Percentiles rank a stretch among this genome's conserved stretches.
phyloP scores from a whole-genome alignment of 2,113 vertebrate species.

The Amblyopsis rosae region DNA sequence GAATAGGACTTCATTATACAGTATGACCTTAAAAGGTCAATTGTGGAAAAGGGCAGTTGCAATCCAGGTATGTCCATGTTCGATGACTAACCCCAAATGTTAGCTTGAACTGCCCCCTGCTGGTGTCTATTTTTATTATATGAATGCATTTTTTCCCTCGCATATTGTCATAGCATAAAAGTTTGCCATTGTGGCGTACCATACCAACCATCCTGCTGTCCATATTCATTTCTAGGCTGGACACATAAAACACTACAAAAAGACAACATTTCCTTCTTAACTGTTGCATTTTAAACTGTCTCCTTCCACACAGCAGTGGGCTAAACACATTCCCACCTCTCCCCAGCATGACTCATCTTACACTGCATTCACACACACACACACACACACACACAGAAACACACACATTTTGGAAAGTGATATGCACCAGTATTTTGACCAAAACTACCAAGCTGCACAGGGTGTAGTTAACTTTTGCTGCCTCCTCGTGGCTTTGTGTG shows the following conservation, averaged over 20 bases:
- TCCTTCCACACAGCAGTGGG: conserved; percentile 2
- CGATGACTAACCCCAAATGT: conserved; percentile 5
- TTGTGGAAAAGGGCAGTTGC: neutral
- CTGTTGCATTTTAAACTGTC: conserved; percentile 21
- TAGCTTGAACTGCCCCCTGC: conserved; percentile 57
- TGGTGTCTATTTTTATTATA: conserved; percentile 15
- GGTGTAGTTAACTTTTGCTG: conserved; percentile 19
- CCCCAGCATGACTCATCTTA: conserved; percentile 41
- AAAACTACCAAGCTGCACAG: conserved; percentile 19
- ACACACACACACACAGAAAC: conserved; percentile 6
- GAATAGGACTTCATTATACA: conserved; percentile 10
- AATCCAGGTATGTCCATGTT: neutral
- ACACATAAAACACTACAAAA: conserved; percentile 17
- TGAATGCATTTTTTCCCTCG: neutral
- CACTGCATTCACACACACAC: conserved; percentile 7
- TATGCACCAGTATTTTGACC: conserved; percentile 29
- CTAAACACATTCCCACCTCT: conserved; percentile 16
- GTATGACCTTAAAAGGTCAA: conserved; percentile 35
- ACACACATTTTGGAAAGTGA: conserved; percentile 30
- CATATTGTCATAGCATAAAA: neutral
- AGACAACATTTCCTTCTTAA: neutral
- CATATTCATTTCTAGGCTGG: neutral
- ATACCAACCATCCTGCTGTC: too few relatives aligned
- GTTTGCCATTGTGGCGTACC: too few relatives aligned
- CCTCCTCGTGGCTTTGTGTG: neutral